Evolutionary conservation across 2,797 vertebrate genomes (phyloP).

Genomic region (Channa striata): DNA sequence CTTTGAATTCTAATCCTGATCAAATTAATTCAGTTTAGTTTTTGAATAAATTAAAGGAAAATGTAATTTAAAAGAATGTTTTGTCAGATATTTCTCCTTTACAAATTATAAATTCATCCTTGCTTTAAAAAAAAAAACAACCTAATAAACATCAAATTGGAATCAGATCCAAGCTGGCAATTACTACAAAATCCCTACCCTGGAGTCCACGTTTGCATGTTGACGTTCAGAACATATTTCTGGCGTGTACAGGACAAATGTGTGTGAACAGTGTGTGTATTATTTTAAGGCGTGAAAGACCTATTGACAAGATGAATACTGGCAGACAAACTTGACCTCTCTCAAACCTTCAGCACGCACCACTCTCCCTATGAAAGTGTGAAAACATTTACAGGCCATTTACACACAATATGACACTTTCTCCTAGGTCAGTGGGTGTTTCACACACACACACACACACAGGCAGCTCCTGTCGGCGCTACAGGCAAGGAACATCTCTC

Average conservation of each 20-base stretch:
- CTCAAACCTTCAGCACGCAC: constrained; percentile 18
- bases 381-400: constrained; percentile 66
- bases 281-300: constrained; percentile 57
- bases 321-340: constrained; percentile 38
- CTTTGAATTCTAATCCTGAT: background rate
- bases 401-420: constrained; percentile 45
- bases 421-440: constrained; percentile 32
- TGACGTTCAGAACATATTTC: background rate
- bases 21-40: background rate
- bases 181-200: too few species aligned
- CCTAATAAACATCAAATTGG: too few species aligned
- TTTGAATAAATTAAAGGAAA: too few species aligned
- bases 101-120: too few species aligned
- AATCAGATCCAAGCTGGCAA: too few species aligned
- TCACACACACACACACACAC: constrained; percentile 4
- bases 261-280: constrained; percentile 15
- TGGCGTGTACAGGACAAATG: background rate
- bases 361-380: constrained; percentile 52
- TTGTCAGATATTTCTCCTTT: background rate
- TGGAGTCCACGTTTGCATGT: too few species aligned
- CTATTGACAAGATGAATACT: constrained; percentile 35
- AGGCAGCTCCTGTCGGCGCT: constrained; percentile 3
- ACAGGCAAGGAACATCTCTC: constrained; percentile 20
- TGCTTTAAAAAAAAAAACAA: too few species aligned
- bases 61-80: background rate